These are phyloP conservation scores for Hypsopygia costalis DNA, from an alignment of 2,888 invertebrate species.

Conservation along the genomic window DNA sequence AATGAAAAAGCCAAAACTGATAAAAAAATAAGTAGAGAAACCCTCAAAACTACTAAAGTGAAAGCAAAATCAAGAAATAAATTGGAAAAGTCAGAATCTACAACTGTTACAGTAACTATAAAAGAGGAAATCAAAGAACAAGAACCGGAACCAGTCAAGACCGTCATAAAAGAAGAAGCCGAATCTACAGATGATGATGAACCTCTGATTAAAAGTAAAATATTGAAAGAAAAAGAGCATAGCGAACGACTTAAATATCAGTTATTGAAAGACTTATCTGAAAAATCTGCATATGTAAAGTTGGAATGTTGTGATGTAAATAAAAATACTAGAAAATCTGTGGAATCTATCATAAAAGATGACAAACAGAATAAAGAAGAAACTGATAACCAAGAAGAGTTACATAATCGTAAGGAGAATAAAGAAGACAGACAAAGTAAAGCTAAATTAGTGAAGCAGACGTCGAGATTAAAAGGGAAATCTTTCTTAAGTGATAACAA, in stretches of 20 bases:
- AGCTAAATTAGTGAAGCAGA: constrained; percentile 44
- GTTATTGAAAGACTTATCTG: constrained; percentile 64
- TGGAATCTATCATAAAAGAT: constrained; percentile 47
- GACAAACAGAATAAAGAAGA: constrained; percentile 29
- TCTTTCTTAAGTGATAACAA: constrained; percentile 44
- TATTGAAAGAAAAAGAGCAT: constrained; percentile 61
- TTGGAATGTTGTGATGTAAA: constrained; percentile 71
- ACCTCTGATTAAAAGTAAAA: constrained; percentile 65
- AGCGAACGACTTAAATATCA: constrained; percentile 59
- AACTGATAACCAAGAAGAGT: background rate
- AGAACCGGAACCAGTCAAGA: constrained; percentile 31
- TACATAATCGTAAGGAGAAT: constrained; percentile 27
- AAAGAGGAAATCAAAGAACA: constrained; percentile 44
- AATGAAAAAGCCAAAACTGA: constrained; percentile 33
- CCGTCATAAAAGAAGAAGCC: constrained; percentile 52
- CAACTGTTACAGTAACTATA: constrained; percentile 16
- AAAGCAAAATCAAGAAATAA: constrained; percentile 44
- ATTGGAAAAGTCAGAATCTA: constrained; percentile 30
- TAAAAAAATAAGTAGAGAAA: constrained; percentile 39
- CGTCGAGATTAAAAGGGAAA: constrained; percentile 50
- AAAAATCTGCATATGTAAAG: constrained; percentile 73
- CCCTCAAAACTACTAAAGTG: constrained; percentile 36
- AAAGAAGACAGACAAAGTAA: constrained; percentile 52
- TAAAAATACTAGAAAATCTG: constrained; percentile 59
- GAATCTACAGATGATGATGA: constrained; percentile 70